Base-by-base conservation (phyloP, 2,113 vertebrate genomes). In the Alethe castanea region DNA sequence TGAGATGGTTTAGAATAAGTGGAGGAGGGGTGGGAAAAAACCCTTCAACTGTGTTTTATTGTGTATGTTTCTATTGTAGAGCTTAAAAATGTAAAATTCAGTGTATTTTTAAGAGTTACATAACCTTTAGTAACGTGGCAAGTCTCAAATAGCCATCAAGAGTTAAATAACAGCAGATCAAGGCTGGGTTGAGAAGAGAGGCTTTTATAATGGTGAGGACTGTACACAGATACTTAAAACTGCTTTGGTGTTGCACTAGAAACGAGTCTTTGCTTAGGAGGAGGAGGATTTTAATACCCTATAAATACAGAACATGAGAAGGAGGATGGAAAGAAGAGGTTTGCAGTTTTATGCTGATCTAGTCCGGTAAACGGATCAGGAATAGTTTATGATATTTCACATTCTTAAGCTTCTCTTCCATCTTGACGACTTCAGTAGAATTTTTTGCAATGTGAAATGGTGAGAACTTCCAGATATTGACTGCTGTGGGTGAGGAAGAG, bases 141-240 rank as follows among this genome's bases (percentile, higher is more conserved):
- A 59, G 31, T 87, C 11, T 77, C 25, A 48, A 60, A 67, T 78
- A 87, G 53, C 71, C 45, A 60, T 94, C 22, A 73, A 85, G 79
- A 96, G 87, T 95, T 96, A 96, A 97, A 56, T 95, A 96, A 60
- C 62, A 95, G 79, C 53, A 88, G 52, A 71, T 50, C 44, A 73
- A 64, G 79, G 72, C 66, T 9, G 77, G 84, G 79, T 93, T 26
- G 81, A 47, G 71, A 70, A 82, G 66, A 94, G 47, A 36, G 14
- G 66, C n/a, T 95, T 92, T 95, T 94, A 3, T 91, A 92, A n/a
- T 5, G 38, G 8, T 45, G 64, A 54, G 33, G 54, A 61, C 8
- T 0, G 1, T 54, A 33, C 47, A 14, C 2, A 11, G 62, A 47
- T 90, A 92, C 4, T 82, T 76, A 54, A 88, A 86, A 83, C 24